phyloP scores from a whole-genome alignment of 2,888 invertebrate species.

The Ferrisia virgata region DNA sequence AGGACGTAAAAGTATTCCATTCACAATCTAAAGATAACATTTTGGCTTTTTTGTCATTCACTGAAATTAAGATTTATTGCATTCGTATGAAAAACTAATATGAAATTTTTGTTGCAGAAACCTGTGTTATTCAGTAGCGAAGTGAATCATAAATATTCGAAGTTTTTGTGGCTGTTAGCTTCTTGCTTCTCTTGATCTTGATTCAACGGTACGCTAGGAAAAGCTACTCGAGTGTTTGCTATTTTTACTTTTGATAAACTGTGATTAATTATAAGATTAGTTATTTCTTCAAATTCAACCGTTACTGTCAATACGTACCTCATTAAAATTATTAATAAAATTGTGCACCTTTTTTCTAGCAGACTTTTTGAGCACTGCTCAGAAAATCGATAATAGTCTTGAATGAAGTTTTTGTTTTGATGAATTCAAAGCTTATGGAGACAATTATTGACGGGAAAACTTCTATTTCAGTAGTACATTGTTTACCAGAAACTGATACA shows the following conservation, averaged over 20 bases:
- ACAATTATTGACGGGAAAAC: too few species aligned
- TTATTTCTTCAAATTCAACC: neutral
- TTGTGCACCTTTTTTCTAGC: too few species aligned
- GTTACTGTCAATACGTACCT: neutral
- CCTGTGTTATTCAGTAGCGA: neutral
- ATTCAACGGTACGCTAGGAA: neutral
- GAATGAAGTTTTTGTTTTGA: too few species aligned
- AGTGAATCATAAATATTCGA: neutral
- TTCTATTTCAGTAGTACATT: neutral
- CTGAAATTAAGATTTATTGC: neutral
- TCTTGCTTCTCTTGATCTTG: neutral
- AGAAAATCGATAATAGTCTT: too few species aligned
- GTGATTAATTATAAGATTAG: neutral
- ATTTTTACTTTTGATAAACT: neutral
- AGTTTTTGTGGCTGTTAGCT: neutral
- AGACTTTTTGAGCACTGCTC: too few species aligned
- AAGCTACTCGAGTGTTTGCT: neutral
- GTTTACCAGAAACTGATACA: neutral
- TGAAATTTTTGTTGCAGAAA: conserved; percentile 10
- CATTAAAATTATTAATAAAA: neutral
- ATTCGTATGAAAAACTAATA: neutral
- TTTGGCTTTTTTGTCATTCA: too few species aligned
- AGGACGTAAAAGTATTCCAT: too few species aligned
- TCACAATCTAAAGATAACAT: too few species aligned
- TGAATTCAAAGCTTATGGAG: too few species aligned